A percentile compares a stretch with the other conserved stretches of the same genome.
phyloP scores from a whole-genome alignment of 1,140 invertebrate species.

The Leptopilina clavipes region DNA sequence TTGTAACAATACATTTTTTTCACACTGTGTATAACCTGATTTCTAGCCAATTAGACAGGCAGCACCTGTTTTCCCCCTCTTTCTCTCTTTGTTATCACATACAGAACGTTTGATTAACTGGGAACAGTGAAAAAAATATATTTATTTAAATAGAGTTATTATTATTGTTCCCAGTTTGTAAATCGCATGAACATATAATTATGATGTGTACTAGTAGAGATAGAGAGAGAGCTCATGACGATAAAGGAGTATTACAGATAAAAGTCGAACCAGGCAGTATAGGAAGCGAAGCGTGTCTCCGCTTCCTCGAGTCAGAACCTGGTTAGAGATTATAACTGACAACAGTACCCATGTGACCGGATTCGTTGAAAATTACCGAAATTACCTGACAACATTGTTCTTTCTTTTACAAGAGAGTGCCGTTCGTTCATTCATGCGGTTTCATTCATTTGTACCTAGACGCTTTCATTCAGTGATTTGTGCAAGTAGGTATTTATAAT shows the following conservation, averaged over 20 bases:
- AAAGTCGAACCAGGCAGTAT: slow-evolving; percentile 41
- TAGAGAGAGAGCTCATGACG: background rate
- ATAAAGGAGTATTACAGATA: slow-evolving; percentile 14
- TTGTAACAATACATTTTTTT: too few species aligned
- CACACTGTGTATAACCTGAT: too few species aligned
- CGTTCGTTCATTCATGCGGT: slow-evolving; percentile 11
- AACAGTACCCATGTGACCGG: background rate
- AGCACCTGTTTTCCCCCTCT: too few species aligned
- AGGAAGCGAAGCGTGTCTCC: slow-evolving; percentile 61
- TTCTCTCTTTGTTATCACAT: background rate
- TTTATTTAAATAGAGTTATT: background rate
- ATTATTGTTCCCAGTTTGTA: slow-evolving; percentile 7
- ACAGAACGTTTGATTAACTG: background rate
- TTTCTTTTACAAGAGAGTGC: background rate
- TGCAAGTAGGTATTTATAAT: slow-evolving; percentile 5
- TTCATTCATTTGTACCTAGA: slow-evolving; percentile 37
- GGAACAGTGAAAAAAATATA: background rate
- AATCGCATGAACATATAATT: slow-evolving; percentile 16
- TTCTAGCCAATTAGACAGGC: too few species aligned
- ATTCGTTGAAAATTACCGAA: slow-evolving; percentile 44
- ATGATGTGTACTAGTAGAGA: background rate
- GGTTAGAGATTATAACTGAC: slow-evolving; percentile 31
- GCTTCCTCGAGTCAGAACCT: slow-evolving; percentile 56
- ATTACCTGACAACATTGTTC: slow-evolving; percentile 43
- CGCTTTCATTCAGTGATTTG: slow-evolving; percentile 33